Percentiles rank a stretch among this genome's conserved stretches.
phyloP scores from a whole-genome alignment of 2,888 invertebrate species.

The Belgica antarctica region DNA sequence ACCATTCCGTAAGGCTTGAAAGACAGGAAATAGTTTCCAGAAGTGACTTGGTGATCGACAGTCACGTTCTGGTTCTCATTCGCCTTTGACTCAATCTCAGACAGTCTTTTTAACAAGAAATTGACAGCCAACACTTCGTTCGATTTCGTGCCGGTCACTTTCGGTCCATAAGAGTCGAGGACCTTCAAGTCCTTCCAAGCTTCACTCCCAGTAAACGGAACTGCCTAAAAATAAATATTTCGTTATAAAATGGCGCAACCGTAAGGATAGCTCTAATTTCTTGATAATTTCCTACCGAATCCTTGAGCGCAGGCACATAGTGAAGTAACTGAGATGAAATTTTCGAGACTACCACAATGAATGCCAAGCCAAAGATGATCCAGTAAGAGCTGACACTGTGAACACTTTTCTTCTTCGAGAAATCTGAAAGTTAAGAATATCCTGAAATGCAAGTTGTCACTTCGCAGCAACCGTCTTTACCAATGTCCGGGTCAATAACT shows the following conservation, averaged over 20 bases:
- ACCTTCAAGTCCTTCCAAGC: conserved; percentile 66
- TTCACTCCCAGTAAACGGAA: conserved; percentile 62
- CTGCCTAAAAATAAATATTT: conserved; percentile 47
- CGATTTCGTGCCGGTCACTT: conserved; percentile 72
- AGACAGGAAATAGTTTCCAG: conserved; percentile 72
- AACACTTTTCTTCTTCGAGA: conserved; percentile 18
- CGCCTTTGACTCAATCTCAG: conserved; percentile 57
- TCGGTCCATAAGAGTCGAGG: conserved; percentile 62
- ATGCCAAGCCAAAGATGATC: conserved; percentile 16
- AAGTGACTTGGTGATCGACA: conserved; percentile 65
- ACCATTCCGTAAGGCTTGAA: conserved; percentile 75
- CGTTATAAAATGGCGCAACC: too few relatives aligned
- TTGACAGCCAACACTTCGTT: conserved; percentile 73
- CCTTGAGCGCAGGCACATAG: background rate
- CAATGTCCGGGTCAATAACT: conserved; percentile 4
- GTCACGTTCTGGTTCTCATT: conserved; percentile 60
- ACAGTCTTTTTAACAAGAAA: conserved; percentile 60
- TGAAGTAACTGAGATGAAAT: conserved; percentile 5
- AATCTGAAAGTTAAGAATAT: conserved; percentile 8
- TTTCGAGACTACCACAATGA: background rate
- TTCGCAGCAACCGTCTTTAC: background rate
- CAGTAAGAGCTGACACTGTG: conserved; percentile 24
- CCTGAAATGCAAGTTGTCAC: background rate
- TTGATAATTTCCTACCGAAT: conserved; percentile 7
- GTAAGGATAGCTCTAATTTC: too few relatives aligned